These are phyloP conservation scores for Drosophila meridionalis DNA, from an alignment of 2,888 invertebrate species.

Conservation along the genomic window DNA sequence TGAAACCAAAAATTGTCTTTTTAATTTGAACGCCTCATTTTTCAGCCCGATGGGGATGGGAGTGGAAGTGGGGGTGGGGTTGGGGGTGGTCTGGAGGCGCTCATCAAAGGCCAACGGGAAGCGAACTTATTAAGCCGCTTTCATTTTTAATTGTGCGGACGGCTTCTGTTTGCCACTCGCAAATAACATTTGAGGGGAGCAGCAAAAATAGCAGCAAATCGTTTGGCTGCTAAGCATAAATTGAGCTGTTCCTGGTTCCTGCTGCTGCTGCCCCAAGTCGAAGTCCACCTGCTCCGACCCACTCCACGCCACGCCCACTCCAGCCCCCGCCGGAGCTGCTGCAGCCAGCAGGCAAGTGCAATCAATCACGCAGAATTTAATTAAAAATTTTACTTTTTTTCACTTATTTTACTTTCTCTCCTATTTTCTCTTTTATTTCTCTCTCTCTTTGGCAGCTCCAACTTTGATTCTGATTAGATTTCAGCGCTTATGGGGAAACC, in stretches of 20 bases:
- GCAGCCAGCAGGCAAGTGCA: slow-evolving; percentile 59
- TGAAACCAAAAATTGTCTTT: slow-evolving; percentile 72
- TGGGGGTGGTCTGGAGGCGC: not conserved
- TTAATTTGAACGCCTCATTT: slow-evolving; percentile 65
- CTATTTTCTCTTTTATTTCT: not conserved
- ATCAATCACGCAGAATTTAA: slow-evolving; percentile 76
- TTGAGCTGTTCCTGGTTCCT: slow-evolving; percentile 36
- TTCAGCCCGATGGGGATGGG: not conserved
- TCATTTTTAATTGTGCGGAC: slow-evolving; percentile 71
- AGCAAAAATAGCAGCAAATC: slow-evolving; percentile 28
- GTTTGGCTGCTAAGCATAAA: slow-evolving; percentile 51
- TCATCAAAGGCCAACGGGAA: slow-evolving; percentile 69
- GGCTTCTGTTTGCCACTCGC: slow-evolving; percentile 60
- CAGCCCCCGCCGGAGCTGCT: not conserved
- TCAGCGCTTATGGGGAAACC: slow-evolving; percentile 15
- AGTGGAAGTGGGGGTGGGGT: no score
- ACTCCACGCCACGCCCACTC: not conserved
- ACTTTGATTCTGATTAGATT: slow-evolving; percentile 44
- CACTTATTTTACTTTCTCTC: not conserved
- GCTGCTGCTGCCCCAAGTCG: not conserved
- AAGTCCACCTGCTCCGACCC: not conserved
- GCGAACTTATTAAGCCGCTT: slow-evolving; percentile 72
- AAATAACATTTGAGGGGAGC: slow-evolving; percentile 35
- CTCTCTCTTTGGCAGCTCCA: slow-evolving; percentile 29
- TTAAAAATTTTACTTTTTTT: slow-evolving; percentile 46